Evolutionary conservation across 1,140 invertebrate genomes (phyloP).

Genomic region (Rhagoletis zephyria): DNA sequence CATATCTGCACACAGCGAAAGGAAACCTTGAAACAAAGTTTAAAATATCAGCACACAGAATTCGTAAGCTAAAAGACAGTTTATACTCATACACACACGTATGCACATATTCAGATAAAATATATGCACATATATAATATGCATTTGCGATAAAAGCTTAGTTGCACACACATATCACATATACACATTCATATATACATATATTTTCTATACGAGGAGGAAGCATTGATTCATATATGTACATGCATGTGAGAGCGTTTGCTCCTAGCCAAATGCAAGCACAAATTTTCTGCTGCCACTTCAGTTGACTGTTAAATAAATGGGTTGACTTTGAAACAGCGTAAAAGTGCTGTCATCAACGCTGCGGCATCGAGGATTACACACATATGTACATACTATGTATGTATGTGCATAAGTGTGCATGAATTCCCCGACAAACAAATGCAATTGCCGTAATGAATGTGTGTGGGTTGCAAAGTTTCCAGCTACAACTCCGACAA

Average conservation of each 20-base stretch:
- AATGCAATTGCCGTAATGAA: neutral
- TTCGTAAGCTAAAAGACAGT: neutral
- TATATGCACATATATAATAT: too few relatives aligned
- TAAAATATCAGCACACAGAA: neutral
- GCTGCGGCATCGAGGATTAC: neutral
- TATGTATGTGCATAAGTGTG: too few relatives aligned
- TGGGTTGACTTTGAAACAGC: slow-evolving; percentile 16
- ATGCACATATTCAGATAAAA: neutral
- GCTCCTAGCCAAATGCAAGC: too few relatives aligned
- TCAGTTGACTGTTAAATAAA: slow-evolving; percentile 13
- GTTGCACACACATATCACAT: neutral
- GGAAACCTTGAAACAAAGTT: slow-evolving; percentile 31
- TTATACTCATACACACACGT: neutral
- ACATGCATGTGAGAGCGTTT: too few relatives aligned
- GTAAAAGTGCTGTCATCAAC: neutral
- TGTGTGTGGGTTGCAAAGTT: too few relatives aligned
- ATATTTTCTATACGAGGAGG: too few relatives aligned
- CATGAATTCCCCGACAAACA: too few relatives aligned
- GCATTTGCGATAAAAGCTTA: neutral
- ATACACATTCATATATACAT: neutral
- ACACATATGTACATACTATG: too few relatives aligned
- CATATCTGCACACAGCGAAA: neutral
- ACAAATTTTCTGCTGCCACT: neutral
- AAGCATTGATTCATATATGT: too few relatives aligned
- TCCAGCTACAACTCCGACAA: too few relatives aligned